Base-by-base conservation (phyloP, 2,113 vertebrate genomes). In the Terrapene triunguis region DNA sequence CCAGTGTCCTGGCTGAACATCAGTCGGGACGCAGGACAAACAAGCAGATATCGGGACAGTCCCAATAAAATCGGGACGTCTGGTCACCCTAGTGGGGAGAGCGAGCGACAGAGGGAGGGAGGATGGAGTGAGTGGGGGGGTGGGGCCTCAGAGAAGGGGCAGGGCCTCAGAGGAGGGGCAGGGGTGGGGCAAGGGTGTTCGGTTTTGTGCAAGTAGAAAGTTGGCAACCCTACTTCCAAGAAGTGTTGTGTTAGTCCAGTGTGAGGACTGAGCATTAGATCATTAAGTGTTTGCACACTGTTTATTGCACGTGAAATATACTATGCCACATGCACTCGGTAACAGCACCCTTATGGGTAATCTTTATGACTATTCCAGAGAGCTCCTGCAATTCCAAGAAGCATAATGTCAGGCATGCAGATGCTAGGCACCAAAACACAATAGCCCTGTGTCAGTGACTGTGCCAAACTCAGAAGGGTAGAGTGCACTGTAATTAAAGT, bases 281-380 rank as follows among this genome's bases (percentile, higher is more conserved):
- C 69, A 76, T 14, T 2, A 47, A 47, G 2, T 50, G 17, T 0
- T 1, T 10, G 25, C 86, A 84, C 85, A 84, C 24, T 44, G 14
- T 54, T 8, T 79, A 29, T 55, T 42, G 0, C 24, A n/a, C 65
- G 27, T 48, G 7, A n/a, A 35, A 35, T 80, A 44, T 7, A 57
- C 29, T 85, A 57, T 42, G 53, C 89, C 21, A 0, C 5, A 8
- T 9, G 4, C 8, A 80, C 35, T 38, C n/a, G 6, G 35, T 5
- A 72, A 85, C 80, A 80, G 42, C 9, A 29, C n/a, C 35, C 48
- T 47, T 2, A 32, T 29, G 38, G 0, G 0, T 19, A 0, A 17
- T 3, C 0, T 0, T 1, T 1, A 12, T 35, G 48, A 5, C 47
- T 47, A 53, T 72, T 11, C 54, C 81, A 35, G 81, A 25, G 72